These are phyloP conservation scores for Cylloceria caligata DNA, from an alignment of 2,888 invertebrate genomes.

Conservation along the genomic window DNA sequence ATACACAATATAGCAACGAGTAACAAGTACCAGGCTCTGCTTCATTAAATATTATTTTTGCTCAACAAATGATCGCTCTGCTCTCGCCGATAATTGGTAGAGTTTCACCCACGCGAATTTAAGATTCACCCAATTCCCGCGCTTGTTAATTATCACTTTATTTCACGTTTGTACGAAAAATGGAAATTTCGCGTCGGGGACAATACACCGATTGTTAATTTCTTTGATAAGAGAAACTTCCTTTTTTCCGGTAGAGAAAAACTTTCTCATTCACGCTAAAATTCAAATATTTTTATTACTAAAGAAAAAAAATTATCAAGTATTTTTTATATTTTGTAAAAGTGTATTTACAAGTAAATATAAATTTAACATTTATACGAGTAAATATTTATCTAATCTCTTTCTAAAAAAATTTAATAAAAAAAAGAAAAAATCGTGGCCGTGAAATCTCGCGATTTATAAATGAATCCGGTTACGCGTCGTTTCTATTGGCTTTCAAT, in stretches of 20 bases:
- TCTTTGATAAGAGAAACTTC: conserved; percentile 33
- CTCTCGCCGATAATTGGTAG: conserved; percentile 31
- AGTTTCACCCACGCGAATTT: conserved; percentile 54
- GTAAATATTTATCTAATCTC: not conserved
- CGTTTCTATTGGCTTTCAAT: too few species aligned
- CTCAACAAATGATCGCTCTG: conserved; percentile 51
- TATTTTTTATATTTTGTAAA: not conserved
- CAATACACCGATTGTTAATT: conserved; percentile 13
- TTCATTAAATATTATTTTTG: conserved; percentile 53
- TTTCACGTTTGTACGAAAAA: conserved; percentile 7
- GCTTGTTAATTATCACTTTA: conserved; percentile 47
- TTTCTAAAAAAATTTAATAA: not conserved
- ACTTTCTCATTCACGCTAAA: not conserved
- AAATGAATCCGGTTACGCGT: too few species aligned
- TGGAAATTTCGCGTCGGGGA: not conserved
- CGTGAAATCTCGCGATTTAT: too few species aligned
- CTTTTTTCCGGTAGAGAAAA: not conserved
- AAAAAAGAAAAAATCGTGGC: too few species aligned
- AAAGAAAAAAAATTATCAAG: conserved; percentile 7
- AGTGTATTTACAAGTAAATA: not conserved
- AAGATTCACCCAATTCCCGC: conserved; percentile 60
- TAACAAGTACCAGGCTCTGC: not conserved
- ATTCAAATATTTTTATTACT: not conserved
- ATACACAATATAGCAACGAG: not conserved
- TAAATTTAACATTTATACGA: too few species aligned